Evolutionary conservation across 2,797 vertebrate genomes (phyloP), one percentile per base, ranked within the genome.

Genomic region (Enteromius fasciolatus): DNA sequence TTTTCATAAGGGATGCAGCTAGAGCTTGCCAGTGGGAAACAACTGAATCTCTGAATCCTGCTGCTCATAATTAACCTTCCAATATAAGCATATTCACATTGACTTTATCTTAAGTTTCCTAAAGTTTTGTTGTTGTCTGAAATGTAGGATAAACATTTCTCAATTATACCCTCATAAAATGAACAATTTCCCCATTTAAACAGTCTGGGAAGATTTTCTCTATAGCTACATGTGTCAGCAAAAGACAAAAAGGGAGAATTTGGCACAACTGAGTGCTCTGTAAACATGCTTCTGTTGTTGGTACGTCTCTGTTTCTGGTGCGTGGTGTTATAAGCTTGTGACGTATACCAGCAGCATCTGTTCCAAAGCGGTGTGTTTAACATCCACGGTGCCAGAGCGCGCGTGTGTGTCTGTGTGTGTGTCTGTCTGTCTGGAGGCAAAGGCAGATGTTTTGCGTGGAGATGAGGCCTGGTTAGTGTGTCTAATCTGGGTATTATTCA

Each of bases 401-500:
- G 1, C 14, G 39, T 3, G 64, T 28, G 33, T 59, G n/a, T 52
- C 39, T 78, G 48, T 57, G n/a, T 68, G 54, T 84, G 77, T 74
- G 79, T 73, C 10, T 74, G 79, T 73, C 10, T 74, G 59, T 64
- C 75, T 33, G 39, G 8, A 66, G 44, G 78, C 64, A 57, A 28
- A 78, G 74, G 78, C 78, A 83, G 85, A 85, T 91, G 87, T 89
- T 90, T 90, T 90, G 67, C 14, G 82, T 66, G 18, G 87, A 92
- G 92, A 92, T 92, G 91, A 92, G 89, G 90, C 85, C 89, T 79
- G 88, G 88, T 88, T 63, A 85, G 68, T 86, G 76, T 77, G 73
- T 81, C 82, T 93, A 93, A 94, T 94, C 92, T 90, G 78, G 87
- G 88, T 90, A 90, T 93, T 92, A 93, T 87, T 86, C 89, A 91